Evolutionary conservation across 2,888 invertebrate genomes (phyloP).

Genomic region (Papilio protenor): DNA sequence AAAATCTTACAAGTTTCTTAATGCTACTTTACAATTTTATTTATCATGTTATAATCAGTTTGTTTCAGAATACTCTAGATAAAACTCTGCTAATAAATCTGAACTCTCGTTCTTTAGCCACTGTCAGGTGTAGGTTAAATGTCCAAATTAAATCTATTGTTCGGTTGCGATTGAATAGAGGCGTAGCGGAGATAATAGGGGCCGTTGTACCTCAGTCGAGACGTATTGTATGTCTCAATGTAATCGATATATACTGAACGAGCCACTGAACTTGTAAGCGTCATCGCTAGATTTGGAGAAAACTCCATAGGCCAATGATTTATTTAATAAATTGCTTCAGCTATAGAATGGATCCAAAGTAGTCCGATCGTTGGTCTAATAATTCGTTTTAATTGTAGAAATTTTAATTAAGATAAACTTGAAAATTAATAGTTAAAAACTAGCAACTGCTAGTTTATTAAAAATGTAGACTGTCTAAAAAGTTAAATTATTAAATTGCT

Average conservation of each 20-base stretch:
- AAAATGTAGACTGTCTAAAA: too few relatives aligned
- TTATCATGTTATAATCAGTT: too few relatives aligned
- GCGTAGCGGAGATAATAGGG: conserved; percentile 18
- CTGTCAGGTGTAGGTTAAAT: conserved; percentile 30
- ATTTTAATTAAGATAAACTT: neutral
- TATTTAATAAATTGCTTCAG: conserved; percentile 2
- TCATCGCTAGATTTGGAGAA: neutral
- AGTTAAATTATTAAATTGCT: too few relatives aligned
- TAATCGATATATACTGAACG: conserved; percentile 27
- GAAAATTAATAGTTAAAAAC: too few relatives aligned
- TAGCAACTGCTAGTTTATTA: too few relatives aligned
- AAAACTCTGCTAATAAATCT: neutral
- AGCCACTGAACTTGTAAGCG: conserved; percentile 15
- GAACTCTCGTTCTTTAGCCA: conserved; percentile 16
- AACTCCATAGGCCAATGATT: neutral
- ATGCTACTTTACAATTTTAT: too few relatives aligned
- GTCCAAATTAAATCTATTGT: conserved; percentile 32
- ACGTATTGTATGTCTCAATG: conserved; percentile 22
- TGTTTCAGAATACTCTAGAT: neutral
- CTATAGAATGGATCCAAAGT: neutral
- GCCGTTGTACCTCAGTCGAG: conserved; percentile 10
- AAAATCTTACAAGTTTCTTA: too few relatives aligned
- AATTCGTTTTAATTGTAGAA: neutral
- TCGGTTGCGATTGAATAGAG: conserved; percentile 18
- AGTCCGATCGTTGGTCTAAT: neutral